Evolutionary conservation across 2,113 vertebrate species (phyloP).

Genomic region (Pelecanoides urinatrix): DNA sequence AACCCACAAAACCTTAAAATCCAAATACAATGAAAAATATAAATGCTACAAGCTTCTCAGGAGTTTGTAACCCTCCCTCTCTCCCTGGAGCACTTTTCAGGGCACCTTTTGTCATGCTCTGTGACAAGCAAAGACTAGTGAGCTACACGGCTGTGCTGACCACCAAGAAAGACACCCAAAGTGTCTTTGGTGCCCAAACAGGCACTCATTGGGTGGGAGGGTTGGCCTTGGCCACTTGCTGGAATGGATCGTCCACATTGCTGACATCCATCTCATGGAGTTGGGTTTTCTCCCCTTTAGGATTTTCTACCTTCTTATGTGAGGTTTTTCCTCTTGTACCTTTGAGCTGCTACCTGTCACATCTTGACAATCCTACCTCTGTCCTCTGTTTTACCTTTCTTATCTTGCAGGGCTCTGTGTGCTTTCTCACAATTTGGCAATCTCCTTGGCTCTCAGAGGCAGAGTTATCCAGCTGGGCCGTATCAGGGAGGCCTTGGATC

Average conservation of each 20-base stretch:
- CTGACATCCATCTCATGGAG: not conserved
- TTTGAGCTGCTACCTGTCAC: not conserved
- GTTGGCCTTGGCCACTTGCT: not conserved
- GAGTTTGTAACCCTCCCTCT: not conserved
- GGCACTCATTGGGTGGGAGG: fast-evolving
- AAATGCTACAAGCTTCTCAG: not conserved
- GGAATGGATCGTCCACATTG: not conserved
- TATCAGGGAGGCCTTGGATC: not conserved
- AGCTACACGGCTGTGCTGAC: not conserved
- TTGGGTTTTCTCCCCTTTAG: not conserved
- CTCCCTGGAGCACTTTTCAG: not conserved
- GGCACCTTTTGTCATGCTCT: too few species aligned
- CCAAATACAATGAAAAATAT: not conserved
- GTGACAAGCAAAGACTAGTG: not conserved
- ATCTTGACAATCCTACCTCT: not conserved
- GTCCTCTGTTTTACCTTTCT: not conserved
- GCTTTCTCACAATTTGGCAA: conserved; percentile 18
- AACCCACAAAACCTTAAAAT: not conserved
- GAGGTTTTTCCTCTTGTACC: not conserved
- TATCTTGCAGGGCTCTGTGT: not conserved
- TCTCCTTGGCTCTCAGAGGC: fast-evolving
- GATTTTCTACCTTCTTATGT: not conserved
- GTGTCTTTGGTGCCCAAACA: not conserved
- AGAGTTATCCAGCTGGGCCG: not conserved
- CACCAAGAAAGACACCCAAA: not conserved